Conservation (phyloP, 2,888 invertebrate genomes). For the Nephrocerus scutellatus region DNA sequence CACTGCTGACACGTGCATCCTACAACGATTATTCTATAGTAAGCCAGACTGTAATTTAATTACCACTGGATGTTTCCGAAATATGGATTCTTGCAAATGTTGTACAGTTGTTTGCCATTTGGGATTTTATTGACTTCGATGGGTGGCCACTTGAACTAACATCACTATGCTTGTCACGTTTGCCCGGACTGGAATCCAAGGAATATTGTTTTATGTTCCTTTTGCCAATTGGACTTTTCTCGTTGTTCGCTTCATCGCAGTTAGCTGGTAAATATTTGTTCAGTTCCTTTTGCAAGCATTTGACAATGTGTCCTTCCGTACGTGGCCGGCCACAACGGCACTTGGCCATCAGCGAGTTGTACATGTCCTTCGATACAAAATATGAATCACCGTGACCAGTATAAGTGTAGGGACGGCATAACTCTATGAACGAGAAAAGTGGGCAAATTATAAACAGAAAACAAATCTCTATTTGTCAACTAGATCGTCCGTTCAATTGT, state of each 20-base stretch:
- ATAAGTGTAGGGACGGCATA: conserved; percentile 29
- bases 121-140: neutral
- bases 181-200: neutral
- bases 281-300: conserved; percentile 40
- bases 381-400: conserved; percentile 36
- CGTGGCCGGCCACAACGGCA: conserved; percentile 43
- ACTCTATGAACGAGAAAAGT: conserved; percentile 21
- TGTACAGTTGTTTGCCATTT: too few relatives aligned
- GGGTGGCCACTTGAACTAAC: too few relatives aligned
- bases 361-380: conserved; percentile 41
- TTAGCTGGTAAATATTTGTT: conserved; percentile 25
- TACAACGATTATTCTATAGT: too few relatives aligned
- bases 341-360: conserved; percentile 32
- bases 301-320: conserved; percentile 36
- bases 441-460: conserved; percentile 2
- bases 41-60: too few relatives aligned
- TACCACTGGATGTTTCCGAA: conserved; percentile 41
- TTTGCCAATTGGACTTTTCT: conserved; percentile 2
- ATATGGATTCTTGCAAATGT: too few relatives aligned
- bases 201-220: neutral
- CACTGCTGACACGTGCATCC: too few relatives aligned
- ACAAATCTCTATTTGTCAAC: neutral
- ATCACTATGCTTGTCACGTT: neutral
- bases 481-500: neutral
- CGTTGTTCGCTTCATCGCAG: neutral